A percentile compares a stretch with the other conserved stretches of the same genome.
Evolutionary conservation across 2,797 vertebrate species (phyloP).

Genomic region (Phataginus tetradactyla): DNA sequence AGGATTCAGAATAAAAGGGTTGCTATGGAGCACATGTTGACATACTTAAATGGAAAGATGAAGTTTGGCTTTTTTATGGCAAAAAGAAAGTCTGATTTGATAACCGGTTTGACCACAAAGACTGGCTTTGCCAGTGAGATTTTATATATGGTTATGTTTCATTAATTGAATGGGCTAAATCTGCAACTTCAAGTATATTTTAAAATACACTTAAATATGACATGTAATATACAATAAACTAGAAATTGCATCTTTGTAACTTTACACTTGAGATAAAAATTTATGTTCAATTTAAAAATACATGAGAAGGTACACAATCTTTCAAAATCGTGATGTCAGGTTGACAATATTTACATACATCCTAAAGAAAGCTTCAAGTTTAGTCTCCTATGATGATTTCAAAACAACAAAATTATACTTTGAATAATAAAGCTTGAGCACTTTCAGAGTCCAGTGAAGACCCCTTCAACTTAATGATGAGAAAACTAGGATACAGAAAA

Average conservation of each 20-base stretch:
- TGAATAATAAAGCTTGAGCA: neutral
- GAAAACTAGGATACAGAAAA: neutral
- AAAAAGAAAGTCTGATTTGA: neutral
- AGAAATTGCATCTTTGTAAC: neutral
- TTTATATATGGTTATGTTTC: neutral
- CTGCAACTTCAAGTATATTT: neutral
- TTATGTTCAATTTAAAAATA: neutral
- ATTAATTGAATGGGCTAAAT: neutral
- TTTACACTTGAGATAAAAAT: constrained; percentile 26
- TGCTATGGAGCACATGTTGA: neutral
- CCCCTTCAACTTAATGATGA: neutral
- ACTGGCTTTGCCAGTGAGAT: neutral
- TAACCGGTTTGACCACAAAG: neutral
- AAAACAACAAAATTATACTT: neutral
- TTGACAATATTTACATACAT: neutral
- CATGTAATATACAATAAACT: neutral
- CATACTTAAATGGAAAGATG: neutral
- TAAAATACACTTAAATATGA: neutral
- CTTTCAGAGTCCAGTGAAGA: neutral
- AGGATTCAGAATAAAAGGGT: neutral
- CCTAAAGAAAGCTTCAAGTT: neutral
- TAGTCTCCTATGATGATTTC: neutral
- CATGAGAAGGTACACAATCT: neutral
- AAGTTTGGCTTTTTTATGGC: neutral
- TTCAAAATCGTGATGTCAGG: neutral